These are phyloP conservation scores for Trachymyrmex cornetzi DNA, from an alignment of 1,140 invertebrate genomes.

Conservation along the genomic window DNA sequence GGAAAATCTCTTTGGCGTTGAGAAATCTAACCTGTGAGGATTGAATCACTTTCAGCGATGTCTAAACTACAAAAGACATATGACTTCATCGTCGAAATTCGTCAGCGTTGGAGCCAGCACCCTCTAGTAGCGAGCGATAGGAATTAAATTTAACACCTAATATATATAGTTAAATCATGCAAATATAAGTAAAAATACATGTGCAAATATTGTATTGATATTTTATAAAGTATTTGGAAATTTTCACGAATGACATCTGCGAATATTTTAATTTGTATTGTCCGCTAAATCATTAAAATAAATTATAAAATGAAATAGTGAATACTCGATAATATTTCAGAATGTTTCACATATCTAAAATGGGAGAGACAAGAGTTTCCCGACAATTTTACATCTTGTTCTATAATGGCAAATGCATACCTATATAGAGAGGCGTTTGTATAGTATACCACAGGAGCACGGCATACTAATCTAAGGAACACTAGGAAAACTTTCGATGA, in stretches of 20 bases:
- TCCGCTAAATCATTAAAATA: background rate
- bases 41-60: no score
- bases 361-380: background rate
- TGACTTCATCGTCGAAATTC: no score
- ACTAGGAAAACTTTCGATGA: constrained; percentile 55
- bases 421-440: background rate
- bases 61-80: no score
- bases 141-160: no score
- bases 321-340: background rate
- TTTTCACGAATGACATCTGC: background rate
- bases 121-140: no score
- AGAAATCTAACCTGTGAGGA: no score
- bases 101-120: no score
- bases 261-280: background rate
- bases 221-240: background rate
- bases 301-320: background rate
- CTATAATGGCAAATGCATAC: background rate
- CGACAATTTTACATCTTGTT: constrained; percentile 24
- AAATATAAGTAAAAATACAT: background rate
- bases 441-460: background rate
- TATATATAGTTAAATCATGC: no score
- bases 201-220: background rate
- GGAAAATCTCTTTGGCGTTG: no score
- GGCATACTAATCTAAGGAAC: constrained; percentile 38
- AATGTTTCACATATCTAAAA: background rate